Evolutionary conservation across 2,888 invertebrate genomes (phyloP).

Genomic region (Nezara viridula): DNA sequence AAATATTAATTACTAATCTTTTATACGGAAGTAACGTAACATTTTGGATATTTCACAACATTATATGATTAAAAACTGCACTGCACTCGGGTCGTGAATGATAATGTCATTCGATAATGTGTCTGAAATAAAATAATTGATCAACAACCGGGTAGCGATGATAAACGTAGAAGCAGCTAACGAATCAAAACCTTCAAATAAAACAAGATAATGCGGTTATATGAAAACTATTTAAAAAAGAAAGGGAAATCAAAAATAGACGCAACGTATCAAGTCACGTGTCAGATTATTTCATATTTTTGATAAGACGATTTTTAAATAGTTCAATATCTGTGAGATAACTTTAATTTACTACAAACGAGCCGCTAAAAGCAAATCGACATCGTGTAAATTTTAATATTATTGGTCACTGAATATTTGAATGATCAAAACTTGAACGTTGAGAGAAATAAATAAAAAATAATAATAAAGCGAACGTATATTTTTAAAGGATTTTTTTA

Average conservation of each 20-base stretch:
- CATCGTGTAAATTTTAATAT: neutral
- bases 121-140: neutral
- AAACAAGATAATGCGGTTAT: neutral
- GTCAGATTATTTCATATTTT: neutral
- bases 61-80: neutral
- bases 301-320: slow-evolving; percentile 29
- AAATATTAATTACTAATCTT: neutral
- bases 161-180: neutral
- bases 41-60: neutral
- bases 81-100: neutral
- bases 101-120: neutral
- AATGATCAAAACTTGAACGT: neutral
- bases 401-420: neutral
- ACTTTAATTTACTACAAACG: neutral
- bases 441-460: too few relatives aligned
- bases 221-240: neutral
- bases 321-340: neutral
- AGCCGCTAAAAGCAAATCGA: neutral
- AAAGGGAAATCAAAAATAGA: neutral
- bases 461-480: too few relatives aligned
- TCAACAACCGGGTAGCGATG: neutral
- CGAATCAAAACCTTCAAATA: neutral
- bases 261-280: neutral
- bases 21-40: too few relatives aligned
- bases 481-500: too few relatives aligned